Evolutionary conservation across 2,113 vertebrate species (phyloP).

Genomic region (Aptenodytes patagonicus): DNA sequence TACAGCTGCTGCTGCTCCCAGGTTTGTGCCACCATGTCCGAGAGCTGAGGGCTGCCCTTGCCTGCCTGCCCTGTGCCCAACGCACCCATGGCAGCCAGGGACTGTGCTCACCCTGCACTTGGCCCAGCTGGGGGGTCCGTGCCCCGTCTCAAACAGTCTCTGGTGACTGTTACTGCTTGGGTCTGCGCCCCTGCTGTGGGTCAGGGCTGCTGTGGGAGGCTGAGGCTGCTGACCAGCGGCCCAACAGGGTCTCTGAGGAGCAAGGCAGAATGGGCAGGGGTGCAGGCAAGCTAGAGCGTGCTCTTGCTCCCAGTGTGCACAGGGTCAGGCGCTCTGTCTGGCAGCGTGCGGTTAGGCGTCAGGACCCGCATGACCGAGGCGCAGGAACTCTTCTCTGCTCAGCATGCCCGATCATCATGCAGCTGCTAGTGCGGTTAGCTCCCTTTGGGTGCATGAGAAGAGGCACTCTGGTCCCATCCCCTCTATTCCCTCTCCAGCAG

Average conservation of each 20-base stretch:
- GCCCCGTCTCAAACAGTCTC: fast-evolving
- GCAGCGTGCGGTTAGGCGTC: neutral
- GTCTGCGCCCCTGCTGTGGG: neutral
- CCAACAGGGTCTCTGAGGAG: neutral
- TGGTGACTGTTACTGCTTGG: fast-evolving
- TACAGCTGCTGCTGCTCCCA: neutral
- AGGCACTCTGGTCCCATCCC: neutral
- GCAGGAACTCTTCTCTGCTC: neutral
- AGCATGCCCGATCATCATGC: fast-evolving
- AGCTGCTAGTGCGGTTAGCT: neutral
- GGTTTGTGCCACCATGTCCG: fast-evolving
- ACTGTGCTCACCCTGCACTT: neutral
- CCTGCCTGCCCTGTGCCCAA: neutral
- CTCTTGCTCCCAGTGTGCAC: neutral
- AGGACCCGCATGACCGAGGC: fast-evolving
- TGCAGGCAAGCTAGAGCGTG: neutral
- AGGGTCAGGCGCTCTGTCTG: neutral
- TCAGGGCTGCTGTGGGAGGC: neutral
- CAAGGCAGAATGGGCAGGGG: neutral
- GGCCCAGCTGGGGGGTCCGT: neutral
- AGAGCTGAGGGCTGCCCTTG: neutral
- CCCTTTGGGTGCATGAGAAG: neutral
- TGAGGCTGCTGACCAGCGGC: neutral
- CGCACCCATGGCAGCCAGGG: fast-evolving
- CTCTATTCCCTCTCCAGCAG: neutral